Conservation (phyloP, 2,797 vertebrate genomes). For the Acestrorhynchus altus region DNA sequence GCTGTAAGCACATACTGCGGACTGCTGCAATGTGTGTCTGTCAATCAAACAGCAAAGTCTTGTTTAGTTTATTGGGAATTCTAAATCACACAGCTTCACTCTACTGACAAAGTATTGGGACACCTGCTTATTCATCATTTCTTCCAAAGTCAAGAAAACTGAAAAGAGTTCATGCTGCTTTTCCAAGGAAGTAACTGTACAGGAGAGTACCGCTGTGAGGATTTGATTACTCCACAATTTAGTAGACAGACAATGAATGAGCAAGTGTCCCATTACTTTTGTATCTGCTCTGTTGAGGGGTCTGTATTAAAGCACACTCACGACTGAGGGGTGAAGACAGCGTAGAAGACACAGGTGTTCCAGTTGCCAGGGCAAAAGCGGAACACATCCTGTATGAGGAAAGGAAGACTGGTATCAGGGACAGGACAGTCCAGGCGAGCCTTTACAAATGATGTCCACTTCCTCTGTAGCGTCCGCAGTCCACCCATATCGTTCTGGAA, state of each 20-base stretch:
- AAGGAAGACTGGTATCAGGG: conserved; percentile 73
- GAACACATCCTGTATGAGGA: conserved; percentile 80
- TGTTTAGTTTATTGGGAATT: not conserved
- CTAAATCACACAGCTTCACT: not conserved
- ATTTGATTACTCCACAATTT: too few relatives aligned
- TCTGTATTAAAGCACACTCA: conserved; percentile 63
- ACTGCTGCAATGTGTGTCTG: conserved; percentile 76
- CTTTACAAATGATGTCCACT: conserved; percentile 84
- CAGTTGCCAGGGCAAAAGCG: conserved; percentile 73
- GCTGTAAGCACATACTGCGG: conserved; percentile 76
- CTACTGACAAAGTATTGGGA: too few relatives aligned
- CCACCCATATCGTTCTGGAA: conserved; percentile 79
- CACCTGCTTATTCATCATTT: too few relatives aligned
- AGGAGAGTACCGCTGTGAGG: too few relatives aligned
- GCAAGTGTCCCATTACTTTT: too few relatives aligned
- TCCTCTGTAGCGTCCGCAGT: conserved; percentile 76
- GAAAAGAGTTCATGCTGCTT: too few relatives aligned
- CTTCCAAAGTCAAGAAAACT: too few relatives aligned
- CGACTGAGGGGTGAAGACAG: conserved; percentile 79
- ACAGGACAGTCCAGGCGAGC: conserved; percentile 79
- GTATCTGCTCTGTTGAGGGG: too few relatives aligned
- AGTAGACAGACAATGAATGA: too few relatives aligned
- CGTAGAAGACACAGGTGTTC: conserved; percentile 78
- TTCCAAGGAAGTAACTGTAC: too few relatives aligned
- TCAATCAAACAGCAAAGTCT: not conserved